A percentile compares a stretch with the other conserved stretches of the same genome.
phyloP scores from a whole-genome alignment of 2,113 vertebrate genomes.

The Cavia aperea region DNA sequence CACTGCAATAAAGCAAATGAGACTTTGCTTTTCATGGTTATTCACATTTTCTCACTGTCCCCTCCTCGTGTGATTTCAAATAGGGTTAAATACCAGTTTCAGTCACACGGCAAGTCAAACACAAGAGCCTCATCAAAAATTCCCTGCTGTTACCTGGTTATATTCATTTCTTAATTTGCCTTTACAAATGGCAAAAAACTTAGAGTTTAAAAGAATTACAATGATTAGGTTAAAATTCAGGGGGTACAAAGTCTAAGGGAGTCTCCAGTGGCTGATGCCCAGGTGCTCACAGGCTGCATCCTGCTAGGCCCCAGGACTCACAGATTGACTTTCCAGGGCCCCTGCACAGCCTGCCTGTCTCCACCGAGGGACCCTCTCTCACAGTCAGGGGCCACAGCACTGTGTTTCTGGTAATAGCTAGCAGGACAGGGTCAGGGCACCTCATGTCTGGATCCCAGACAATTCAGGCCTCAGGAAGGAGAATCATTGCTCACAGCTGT shows the following conservation, averaged over 20 bases:
- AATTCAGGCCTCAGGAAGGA: background rate
- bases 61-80: background rate
- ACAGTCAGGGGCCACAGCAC: background rate
- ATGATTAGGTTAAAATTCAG: background rate
- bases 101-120: background rate
- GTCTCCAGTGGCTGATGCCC: background rate
- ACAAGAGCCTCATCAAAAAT: background rate
- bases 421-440: rapidly evolving
- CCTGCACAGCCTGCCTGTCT: background rate
- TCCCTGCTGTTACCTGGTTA: background rate
- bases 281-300: rapidly evolving
- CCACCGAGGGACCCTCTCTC: background rate
- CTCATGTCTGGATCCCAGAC: background rate
- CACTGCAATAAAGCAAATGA: background rate
- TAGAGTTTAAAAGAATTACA: background rate
- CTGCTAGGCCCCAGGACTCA: background rate
- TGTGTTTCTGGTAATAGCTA: rapidly evolving
- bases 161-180: background rate
- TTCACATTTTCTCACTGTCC: background rate
- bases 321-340: background rate
- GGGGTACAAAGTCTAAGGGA: background rate
- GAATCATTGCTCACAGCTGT: background rate
- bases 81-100: background rate
- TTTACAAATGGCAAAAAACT: background rate
- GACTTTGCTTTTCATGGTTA: background rate